Conservation (phyloP, 2,888 invertebrate genomes). For the Chaitophorus viminalis region DNA sequence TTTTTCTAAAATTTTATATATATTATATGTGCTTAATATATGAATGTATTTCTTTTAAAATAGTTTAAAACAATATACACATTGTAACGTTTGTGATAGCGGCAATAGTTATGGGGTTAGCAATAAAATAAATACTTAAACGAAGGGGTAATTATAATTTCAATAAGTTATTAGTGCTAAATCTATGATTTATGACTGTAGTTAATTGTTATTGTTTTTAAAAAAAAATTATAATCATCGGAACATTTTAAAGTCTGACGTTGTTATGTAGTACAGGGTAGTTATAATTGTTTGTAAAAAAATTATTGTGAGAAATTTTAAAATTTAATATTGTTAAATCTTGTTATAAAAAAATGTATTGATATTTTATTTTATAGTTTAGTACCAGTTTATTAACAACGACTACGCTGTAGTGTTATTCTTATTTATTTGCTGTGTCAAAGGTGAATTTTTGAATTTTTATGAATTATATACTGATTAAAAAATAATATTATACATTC, state of each 20-base stretch:
- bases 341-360: slow-evolving; percentile 49
- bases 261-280: slow-evolving; percentile 47
- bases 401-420: slow-evolving; percentile 10
- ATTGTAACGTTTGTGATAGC: neutral
- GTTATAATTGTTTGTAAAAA: slow-evolving; percentile 24
- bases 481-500: neutral
- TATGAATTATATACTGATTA: slow-evolving; percentile 15
- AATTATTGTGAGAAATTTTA: slow-evolving; percentile 10
- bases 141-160: slow-evolving; percentile 10
- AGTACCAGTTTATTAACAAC: slow-evolving; percentile 30
- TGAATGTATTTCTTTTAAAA: neutral
- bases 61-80: slow-evolving; percentile 14
- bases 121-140: slow-evolving; percentile 29
- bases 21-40: no score
- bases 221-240: neutral
- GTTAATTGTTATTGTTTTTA: slow-evolving; percentile 31
- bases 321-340: slow-evolving; percentile 37
- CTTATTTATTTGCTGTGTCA: slow-evolving; percentile 19
- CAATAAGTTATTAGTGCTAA: slow-evolving; percentile 6
- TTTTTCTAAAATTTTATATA: neutral
- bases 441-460: neutral
- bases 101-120: slow-evolving; percentile 30
- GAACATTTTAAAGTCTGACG: slow-evolving; percentile 41
- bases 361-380: slow-evolving; percentile 37
- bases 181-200: neutral